Evolutionary conservation across 2,113 vertebrate genomes (phyloP).

Genomic region (Bos javanicus): DNA sequence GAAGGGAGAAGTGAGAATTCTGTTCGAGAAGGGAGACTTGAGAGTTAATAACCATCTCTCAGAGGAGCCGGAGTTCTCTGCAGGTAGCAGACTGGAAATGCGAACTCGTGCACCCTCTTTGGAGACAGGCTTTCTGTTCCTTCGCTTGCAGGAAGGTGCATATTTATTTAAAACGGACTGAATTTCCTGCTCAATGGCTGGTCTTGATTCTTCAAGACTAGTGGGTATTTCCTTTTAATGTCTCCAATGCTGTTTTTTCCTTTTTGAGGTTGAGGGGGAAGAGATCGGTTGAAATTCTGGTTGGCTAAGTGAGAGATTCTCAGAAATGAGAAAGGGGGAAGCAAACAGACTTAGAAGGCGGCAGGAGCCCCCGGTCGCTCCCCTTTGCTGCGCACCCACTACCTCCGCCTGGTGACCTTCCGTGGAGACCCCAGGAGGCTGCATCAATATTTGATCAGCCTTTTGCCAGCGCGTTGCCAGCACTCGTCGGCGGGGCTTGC

Average conservation of each 20-base stretch:
- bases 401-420: not conserved
- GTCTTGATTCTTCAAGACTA: not conserved
- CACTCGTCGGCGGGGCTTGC: not conserved
- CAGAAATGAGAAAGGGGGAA: not conserved
- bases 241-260: not conserved
- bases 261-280: not conserved
- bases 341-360: not conserved
- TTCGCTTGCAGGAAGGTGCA: not conserved
- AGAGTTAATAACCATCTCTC: not conserved
- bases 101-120: not conserved
- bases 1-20: not conserved
- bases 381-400: not conserved
- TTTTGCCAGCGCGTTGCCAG: not conserved
- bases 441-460: not conserved
- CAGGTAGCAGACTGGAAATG: conserved; percentile 1
- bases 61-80: not conserved
- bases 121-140: not conserved
- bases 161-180: not conserved
- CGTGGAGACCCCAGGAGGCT: conserved; percentile 30
- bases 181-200: not conserved
- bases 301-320: not conserved
- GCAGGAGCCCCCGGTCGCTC: not conserved
- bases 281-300: not conserved
- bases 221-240: not conserved
- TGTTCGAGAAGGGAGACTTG: not conserved